A percentile compares a stretch with the other conserved stretches of the same genome.
Evolutionary conservation across 1,140 invertebrate species (phyloP).

Genomic region (Listronotus bonariensis): DNA sequence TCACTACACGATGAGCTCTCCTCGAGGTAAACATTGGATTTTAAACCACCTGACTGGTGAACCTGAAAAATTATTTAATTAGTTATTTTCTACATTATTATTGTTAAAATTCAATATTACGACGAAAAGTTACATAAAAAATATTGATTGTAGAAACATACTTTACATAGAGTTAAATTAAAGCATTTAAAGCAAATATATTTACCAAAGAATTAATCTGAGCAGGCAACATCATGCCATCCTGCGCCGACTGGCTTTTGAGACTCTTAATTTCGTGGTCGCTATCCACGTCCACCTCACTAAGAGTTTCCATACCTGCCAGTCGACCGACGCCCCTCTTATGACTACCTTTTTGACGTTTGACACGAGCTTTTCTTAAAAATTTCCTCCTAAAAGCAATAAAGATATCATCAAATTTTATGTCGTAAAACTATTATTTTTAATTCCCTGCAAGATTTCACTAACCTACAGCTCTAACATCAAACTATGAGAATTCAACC

Average conservation of each 20-base stretch:
- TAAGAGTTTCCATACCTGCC: constrained; percentile 44
- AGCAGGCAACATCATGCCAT: constrained; percentile 44
- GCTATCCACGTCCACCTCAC: constrained; percentile 52
- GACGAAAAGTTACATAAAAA: no score
- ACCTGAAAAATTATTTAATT: constrained; percentile 12
- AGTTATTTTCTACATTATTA: constrained; percentile 11
- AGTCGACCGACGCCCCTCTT: constrained; percentile 30
- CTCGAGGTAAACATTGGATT: constrained; percentile 51
- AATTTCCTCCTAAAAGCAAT: constrained; percentile 44
- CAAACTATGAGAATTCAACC: no score
- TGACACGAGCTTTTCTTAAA: constrained; percentile 50
- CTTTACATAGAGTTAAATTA: neutral
- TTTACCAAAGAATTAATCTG: constrained; percentile 42
- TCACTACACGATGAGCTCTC: constrained; percentile 56
- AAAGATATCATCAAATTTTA: no score
- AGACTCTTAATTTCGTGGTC: constrained; percentile 49
- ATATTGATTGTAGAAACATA: no score
- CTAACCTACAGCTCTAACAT: no score
- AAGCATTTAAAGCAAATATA: no score
- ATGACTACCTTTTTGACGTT: constrained; percentile 44
- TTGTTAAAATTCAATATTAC: no score
- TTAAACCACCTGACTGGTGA: constrained; percentile 40
- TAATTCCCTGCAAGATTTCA: neutral
- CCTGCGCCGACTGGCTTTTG: constrained; percentile 37
- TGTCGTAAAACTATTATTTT: constrained; percentile 1